Base-by-base conservation (phyloP, 2,888 invertebrate genomes). In the Drosophila rellima region DNA sequence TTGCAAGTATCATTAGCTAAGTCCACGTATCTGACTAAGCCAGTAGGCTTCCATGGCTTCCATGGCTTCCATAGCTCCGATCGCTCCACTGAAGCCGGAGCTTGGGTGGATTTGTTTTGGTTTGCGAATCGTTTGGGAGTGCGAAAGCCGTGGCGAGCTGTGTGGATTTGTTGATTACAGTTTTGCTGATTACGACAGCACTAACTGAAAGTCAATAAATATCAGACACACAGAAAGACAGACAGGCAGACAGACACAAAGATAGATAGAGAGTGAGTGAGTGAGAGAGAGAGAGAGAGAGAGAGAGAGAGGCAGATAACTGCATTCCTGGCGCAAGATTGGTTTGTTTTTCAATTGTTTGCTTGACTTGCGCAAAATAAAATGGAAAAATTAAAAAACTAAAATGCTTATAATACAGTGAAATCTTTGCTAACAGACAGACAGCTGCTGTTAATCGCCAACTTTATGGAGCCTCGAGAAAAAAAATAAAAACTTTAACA, bases 201-300 rank as follows among this genome's bases (percentile, higher is more conserved):
- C 59, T 77, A 78, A 86, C 88, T 80, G 86, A 89, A 87, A 89
- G 74, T 73, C 87, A 80, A 89, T 87, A 89, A 83, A 83, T 73
- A 83, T 80, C 63, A 67, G 74, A 44, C 42, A 67, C 15, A 29
- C 52, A 63, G 68, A 47, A 40, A 69, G 66, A 55, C 37, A 63
- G 64, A 45, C 42, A 69, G 69, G 45, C 37, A 69, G 66, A 55
- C 37, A 63, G 64, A 45, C 42, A 69, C 66, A 48, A 33, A 61
- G 63, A 48, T 29, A 42, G 62, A 20, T 7, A 50, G 47, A 44
- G 13, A 44, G 20, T 11, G 3, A 15, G 35, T 29, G 10, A 5
- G 57, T 29, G 2, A 4, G 39, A 42, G 8, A 31, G 15, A 20
- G 17, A 5, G 33, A 8, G 29, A 4, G 7, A 26, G 61, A 7